These are phyloP conservation scores for Sphecodes monilicornis DNA, from an alignment of 2,888 invertebrate species.

Conservation along the genomic window DNA sequence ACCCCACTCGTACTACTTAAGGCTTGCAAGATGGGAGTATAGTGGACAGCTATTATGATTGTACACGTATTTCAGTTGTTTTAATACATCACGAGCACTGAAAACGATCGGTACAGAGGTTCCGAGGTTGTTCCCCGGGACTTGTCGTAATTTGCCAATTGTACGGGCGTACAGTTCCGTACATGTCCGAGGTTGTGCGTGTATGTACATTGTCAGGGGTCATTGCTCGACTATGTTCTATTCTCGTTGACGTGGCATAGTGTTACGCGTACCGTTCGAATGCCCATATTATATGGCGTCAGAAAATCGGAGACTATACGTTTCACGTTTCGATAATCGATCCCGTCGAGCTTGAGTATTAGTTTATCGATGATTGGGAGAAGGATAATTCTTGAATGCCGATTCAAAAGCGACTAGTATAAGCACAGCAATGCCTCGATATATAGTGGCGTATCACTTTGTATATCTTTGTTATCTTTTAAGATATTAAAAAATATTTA, in stretches of 20 bases:
- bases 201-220: slow-evolving; percentile 50
- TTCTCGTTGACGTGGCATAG: slow-evolving; percentile 58
- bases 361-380: neutral
- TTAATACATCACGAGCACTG: neutral
- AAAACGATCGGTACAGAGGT: neutral
- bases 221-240: slow-evolving; percentile 63
- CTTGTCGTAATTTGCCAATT: neutral
- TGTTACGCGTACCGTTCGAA: neutral
- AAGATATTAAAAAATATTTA: neutral
- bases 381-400: neutral
- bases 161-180: neutral
- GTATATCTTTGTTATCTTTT: neutral
- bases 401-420: neutral
- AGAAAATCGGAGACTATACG: neutral
- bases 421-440: neutral
- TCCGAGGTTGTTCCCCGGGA: neutral
- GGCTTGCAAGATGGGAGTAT: neutral
- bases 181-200: neutral
- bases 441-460: neutral
- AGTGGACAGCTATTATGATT: neutral
- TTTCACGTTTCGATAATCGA: neutral
- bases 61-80: neutral
- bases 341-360: neutral
- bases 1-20: neutral
- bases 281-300: neutral